phyloP scores from a whole-genome alignment of 2,888 invertebrate genomes.

The Drosophila koepferae region DNA sequence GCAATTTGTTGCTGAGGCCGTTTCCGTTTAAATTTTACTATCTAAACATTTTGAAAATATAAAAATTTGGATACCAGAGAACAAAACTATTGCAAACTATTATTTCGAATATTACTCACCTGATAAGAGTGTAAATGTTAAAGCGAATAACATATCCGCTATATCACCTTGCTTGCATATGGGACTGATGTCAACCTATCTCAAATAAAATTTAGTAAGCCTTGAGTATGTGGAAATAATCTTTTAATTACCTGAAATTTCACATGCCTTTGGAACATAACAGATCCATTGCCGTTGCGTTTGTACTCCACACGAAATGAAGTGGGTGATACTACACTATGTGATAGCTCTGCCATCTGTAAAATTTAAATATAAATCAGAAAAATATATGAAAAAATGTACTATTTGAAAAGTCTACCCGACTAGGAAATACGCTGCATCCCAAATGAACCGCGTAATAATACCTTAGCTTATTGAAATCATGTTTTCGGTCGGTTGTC shows the following conservation, averaged over 20 bases:
- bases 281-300: slow-evolving; percentile 95
- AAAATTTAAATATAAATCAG: neutral
- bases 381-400: neutral
- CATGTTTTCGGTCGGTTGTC: too few species aligned
- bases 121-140: slow-evolving; percentile 97
- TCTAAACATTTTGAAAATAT: too few species aligned
- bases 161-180: slow-evolving; percentile 90
- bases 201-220: neutral
- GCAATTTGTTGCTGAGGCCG: too few species aligned
- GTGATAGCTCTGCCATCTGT: slow-evolving; percentile 97
- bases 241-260: slow-evolving; percentile 91
- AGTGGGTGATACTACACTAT: slow-evolving; percentile 99
- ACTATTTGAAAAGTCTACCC: too few species aligned
- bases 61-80: too few species aligned
- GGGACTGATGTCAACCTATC: slow-evolving; percentile 92
- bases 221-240: neutral
- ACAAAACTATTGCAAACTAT: too few species aligned
- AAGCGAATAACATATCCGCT: slow-evolving; percentile 93
- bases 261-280: slow-evolving; percentile 98
- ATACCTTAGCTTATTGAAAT: too few species aligned
- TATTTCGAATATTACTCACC: slow-evolving; percentile 87
- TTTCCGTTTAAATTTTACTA: too few species aligned
- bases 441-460: too few species aligned
- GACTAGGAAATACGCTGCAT: too few species aligned
- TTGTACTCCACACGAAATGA: slow-evolving; percentile 99